These are phyloP conservation scores for Lapara coniferarum DNA, from an alignment of 2,888 invertebrate genomes.

Conservation along the genomic window DNA sequence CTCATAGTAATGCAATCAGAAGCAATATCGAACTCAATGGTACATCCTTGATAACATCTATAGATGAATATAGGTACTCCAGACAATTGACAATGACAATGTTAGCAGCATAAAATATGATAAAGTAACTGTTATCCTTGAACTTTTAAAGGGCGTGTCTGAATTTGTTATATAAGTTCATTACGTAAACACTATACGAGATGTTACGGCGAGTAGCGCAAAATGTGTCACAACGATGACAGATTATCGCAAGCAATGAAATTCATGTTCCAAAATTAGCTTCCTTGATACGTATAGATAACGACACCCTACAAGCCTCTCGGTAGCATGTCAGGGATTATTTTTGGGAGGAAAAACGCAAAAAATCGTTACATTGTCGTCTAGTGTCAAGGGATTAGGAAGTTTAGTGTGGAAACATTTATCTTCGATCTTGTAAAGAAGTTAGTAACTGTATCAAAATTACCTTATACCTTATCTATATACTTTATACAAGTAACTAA, in stretches of 20 bases:
- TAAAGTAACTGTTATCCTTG: not conserved
- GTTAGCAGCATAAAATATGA: not conserved
- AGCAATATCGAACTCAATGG: too few species aligned
- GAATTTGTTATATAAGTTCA: constrained; percentile 8
- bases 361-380: not conserved
- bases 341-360: not conserved
- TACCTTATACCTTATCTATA: too few species aligned
- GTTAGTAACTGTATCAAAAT: too few species aligned
- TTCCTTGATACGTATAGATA: constrained; percentile 38
- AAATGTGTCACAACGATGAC: constrained; percentile 30
- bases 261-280: constrained; percentile 37
- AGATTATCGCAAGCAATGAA: constrained; percentile 33
- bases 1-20: too few species aligned
- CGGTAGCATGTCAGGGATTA: constrained; percentile 33
- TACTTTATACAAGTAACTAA: too few species aligned
- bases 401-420: not conserved
- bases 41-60: too few species aligned
- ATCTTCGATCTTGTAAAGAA: too few species aligned
- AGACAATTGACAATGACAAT: not conserved
- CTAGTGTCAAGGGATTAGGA: not conserved
- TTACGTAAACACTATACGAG: constrained; percentile 22
- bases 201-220: constrained; percentile 3
- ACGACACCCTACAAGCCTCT: constrained; percentile 28
- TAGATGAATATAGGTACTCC: too few species aligned
- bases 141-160: constrained; percentile 1